These are phyloP conservation scores for Myotis vivesi DNA, from an alignment of 2,797 vertebrate species.

Conservation along the genomic window DNA sequence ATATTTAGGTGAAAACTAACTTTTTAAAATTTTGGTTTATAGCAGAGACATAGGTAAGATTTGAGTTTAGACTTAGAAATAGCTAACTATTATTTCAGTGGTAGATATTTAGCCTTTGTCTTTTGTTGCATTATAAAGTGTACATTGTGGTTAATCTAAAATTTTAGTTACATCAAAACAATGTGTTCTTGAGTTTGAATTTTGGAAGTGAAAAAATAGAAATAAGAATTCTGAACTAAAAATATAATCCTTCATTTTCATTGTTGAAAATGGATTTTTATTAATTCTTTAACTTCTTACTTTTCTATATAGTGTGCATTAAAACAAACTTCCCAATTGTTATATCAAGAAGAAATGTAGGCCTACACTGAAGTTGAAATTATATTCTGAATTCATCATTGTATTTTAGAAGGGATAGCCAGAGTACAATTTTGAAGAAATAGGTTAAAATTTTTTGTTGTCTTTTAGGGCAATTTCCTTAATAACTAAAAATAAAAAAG, in stretches of 20 bases:
- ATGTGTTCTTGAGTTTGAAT: neutral
- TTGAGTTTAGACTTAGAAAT: neutral
- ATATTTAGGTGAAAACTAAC: neutral
- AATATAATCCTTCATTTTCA: neutral
- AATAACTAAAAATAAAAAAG: neutral
- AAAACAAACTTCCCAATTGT: neutral
- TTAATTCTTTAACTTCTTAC: neutral
- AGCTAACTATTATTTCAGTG: neutral
- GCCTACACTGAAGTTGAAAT: neutral
- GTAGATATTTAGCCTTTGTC: neutral
- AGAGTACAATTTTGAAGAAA: neutral
- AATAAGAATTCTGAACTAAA: neutral
- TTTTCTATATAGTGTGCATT: neutral
- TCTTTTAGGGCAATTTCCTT: neutral
- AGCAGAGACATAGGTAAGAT: neutral
- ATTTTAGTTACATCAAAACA: neutral
- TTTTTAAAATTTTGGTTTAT: neutral
- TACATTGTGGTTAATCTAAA: neutral
- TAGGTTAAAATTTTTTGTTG: neutral
- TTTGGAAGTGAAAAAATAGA: neutral
- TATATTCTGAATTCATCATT: neutral
- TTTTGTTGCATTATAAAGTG: neutral
- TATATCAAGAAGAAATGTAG: neutral
- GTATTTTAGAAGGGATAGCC: neutral
- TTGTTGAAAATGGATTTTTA: neutral